Evolutionary conservation across 2,113 vertebrate genomes (phyloP).

Genomic region (Podarcis raffonei): DNA sequence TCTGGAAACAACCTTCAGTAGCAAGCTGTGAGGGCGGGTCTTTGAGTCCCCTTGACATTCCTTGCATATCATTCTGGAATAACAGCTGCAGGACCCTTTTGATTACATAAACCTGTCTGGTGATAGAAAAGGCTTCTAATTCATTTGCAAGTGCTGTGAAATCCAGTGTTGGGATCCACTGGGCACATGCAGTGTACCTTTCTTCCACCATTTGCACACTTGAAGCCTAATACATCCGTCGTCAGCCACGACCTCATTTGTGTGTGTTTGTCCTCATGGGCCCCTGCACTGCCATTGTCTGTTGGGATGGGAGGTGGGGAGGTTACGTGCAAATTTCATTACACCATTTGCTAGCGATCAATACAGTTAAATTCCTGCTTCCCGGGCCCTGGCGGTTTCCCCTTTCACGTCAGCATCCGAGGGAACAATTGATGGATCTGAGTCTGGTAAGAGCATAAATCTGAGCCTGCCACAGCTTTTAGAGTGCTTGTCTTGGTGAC

Average conservation of each 20-base stretch:
- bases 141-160: not conserved
- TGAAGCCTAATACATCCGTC: too few relatives aligned
- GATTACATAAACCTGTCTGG: not conserved
- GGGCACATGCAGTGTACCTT: fast-evolving
- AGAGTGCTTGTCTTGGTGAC: slow-evolving; percentile 68
- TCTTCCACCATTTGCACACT: fast-evolving
- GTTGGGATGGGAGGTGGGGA: not conserved
- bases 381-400: not conserved
- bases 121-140: not conserved
- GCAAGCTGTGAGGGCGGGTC: too few relatives aligned
- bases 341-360: slow-evolving; percentile 31
- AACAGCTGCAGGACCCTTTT: not conserved
- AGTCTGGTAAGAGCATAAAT: slow-evolving; percentile 46
- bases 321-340: not conserved
- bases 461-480: slow-evolving; percentile 42
- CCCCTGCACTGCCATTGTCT: fast-evolving
- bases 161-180: not conserved
- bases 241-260: not conserved
- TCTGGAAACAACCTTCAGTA: too few relatives aligned
- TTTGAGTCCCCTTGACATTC: not conserved
- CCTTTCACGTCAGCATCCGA: slow-evolving; percentile 4
- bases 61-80: not conserved
- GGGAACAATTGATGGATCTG: slow-evolving; percentile 55
- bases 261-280: fast-evolving
- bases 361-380: not conserved